Base-by-base conservation (phyloP, 2,113 vertebrate species). In the Dasyurus viverrinus region DNA sequence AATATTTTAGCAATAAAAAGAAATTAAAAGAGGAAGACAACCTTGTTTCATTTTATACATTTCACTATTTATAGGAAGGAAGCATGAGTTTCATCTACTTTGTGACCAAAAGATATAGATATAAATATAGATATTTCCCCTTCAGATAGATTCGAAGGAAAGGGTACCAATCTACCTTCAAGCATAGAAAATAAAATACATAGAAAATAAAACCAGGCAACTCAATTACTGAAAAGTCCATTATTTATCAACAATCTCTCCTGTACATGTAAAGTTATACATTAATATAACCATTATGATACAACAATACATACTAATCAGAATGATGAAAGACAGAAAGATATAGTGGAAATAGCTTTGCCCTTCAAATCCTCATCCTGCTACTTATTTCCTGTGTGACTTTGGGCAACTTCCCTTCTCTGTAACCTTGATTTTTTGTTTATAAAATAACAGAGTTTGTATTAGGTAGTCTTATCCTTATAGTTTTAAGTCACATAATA, bases 71-170 rank as follows among this genome's bases (percentile, higher is more conserved):
- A 52, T 89, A 36, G 54, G 54, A 91, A 92, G 89, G 91, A 90
- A 91, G 30, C 19, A 27, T 50, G 42, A n/a, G 1, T 93, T 46
- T 8, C 14, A 47, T 25, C 46, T 93, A 9, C 22, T 53, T 53
- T 53, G 53, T 60, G 22, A 30, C 54, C 91, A 93, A 30, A 54
- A 57, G 23, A 54, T 91, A 22, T 2, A 52, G 50, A 10, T 52
- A 52, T 52, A 52, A 9, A 52, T 52, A 52, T 52, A 50, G 50
- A 50, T 50, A 50, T 50, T 50, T 50, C 50, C 50, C 10, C 6
- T 52, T 52, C 50, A 52, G 16, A 84, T 84, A 93, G 60, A 93
- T 95, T 46, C 53, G 52, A 94, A 94, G 55, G 42, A 8, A 30
- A 54, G 3, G 89, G 68, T 6, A 30, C 30, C 92, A 52, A 90